phyloP scores from a whole-genome alignment of 2,113 vertebrate species.

The Gallinago paraguaiae region DNA sequence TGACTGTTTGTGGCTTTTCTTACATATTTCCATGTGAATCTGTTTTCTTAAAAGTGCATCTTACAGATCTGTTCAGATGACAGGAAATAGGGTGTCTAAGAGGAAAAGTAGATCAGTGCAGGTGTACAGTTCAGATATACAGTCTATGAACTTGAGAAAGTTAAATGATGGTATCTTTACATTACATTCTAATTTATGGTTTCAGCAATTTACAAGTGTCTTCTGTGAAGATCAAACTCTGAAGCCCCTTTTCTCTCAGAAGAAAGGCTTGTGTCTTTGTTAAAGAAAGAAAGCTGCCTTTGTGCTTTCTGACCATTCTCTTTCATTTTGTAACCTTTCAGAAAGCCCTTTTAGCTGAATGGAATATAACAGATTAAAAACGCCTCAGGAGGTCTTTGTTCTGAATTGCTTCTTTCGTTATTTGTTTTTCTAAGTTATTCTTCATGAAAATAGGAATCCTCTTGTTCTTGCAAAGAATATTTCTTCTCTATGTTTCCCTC shows the following conservation, averaged over 20 bases:
- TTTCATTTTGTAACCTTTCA: conserved; percentile 66
- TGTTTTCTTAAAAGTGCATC: background rate
- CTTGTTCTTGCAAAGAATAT: conserved; percentile 41
- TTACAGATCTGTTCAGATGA: background rate
- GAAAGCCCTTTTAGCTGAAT: background rate
- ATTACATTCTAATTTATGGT: conserved; percentile 5
- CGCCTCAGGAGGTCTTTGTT: conserved; percentile 49
- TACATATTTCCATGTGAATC: background rate
- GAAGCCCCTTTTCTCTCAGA: conserved; percentile 39
- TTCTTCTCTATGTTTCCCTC: background rate
- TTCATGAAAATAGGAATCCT: conserved; percentile 49
- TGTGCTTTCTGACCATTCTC: conserved; percentile 52
- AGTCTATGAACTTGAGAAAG: background rate
- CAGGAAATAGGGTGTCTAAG: background rate
- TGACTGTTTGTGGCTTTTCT: background rate
- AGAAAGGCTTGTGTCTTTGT: conserved; percentile 49
- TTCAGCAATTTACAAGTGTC: conserved; percentile 1
- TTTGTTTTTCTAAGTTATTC: conserved; percentile 31
- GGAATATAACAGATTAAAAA: conserved; percentile 67
- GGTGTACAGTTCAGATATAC: background rate
- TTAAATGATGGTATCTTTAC: background rate
- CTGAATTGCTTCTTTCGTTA: conserved; percentile 28
- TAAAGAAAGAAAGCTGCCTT: conserved; percentile 31
- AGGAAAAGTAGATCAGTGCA: background rate
- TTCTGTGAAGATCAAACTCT: conserved; percentile 44